These are phyloP conservation scores for Cynoglossus semilaevis DNA, from an alignment of 2,113 vertebrate genomes.

Conservation along the genomic window DNA sequence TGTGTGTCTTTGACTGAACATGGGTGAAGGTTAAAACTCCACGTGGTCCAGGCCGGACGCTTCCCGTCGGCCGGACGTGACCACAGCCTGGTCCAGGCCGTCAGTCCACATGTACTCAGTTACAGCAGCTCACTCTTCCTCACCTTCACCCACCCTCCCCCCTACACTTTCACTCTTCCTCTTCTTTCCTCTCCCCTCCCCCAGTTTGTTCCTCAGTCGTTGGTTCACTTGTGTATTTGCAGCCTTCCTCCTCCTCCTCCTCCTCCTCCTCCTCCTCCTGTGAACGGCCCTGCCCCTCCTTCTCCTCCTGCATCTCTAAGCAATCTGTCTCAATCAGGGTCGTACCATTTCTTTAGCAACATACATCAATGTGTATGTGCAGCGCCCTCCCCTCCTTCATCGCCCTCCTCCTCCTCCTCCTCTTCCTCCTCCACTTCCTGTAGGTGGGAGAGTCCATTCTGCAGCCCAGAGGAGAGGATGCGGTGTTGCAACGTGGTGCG, in stretches of 20 bases:
- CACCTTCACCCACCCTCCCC: slow-evolving; percentile 19
- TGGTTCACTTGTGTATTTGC: slow-evolving; percentile 21
- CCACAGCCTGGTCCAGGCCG: too few relatives aligned
- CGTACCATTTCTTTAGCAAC: slow-evolving; percentile 36
- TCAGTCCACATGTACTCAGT: slow-evolving; percentile 12
- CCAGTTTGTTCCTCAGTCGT: too few relatives aligned
- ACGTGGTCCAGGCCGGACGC: not conserved
- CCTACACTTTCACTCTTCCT: slow-evolving; percentile 39
- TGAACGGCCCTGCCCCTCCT: not conserved
- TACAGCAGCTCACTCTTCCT: slow-evolving; percentile 12
- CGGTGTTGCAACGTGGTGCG: not conserved
- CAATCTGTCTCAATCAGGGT: slow-evolving; percentile 65
- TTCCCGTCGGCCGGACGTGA: too few relatives aligned
- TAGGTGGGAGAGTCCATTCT: slow-evolving; percentile 57
- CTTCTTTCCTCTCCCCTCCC: slow-evolving; percentile 29
- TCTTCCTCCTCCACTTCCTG: slow-evolving; percentile 14
- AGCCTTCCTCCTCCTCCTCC: slow-evolving; percentile 20
- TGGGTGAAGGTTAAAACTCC: slow-evolving; percentile 3
- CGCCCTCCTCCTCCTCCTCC: not conserved
- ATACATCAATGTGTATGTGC: not conserved
- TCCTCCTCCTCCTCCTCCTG: slow-evolving; percentile 23
- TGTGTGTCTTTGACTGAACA: too few relatives aligned
- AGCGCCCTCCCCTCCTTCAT: not conserved
- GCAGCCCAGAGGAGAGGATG: not conserved
- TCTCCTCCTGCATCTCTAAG: slow-evolving; percentile 45